phyloP scores from a whole-genome alignment of 2,113 vertebrate genomes.

The Cervus canadensis region DNA sequence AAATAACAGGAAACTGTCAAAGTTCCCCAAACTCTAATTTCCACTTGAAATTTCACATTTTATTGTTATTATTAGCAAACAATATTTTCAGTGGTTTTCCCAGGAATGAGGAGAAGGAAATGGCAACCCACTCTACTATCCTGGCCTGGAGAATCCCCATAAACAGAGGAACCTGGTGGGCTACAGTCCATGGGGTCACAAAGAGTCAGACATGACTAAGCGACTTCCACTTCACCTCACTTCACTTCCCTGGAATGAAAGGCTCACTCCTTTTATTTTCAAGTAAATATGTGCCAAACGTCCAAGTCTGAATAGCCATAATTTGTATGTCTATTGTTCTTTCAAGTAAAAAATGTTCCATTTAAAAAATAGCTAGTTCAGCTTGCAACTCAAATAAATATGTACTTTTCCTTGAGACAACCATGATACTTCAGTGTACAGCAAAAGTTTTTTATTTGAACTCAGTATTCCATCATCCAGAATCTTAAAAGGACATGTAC shows the following conservation, averaged over 20 bases:
- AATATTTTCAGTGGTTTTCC: not conserved
- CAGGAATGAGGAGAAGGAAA: not conserved
- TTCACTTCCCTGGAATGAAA: not conserved
- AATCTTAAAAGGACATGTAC: not conserved
- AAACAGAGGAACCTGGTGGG: not conserved
- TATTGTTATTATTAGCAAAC: not conserved
- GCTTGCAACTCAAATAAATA: not conserved
- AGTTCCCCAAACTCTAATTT: not conserved
- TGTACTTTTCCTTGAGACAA: not conserved
- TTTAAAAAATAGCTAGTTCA: not conserved
- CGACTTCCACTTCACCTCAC: not conserved
- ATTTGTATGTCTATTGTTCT: not conserved
- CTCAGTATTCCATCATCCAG: not conserved
- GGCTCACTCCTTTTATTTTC: not conserved
- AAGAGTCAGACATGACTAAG: not conserved
- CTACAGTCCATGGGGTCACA: not conserved
- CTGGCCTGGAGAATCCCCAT: not conserved
- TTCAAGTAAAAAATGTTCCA: not conserved
- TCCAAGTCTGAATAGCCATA: not conserved
- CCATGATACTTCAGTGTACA: not conserved
- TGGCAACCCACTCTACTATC: not conserved
- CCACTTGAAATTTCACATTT: not conserved
- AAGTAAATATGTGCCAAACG: not conserved
- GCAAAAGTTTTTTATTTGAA: not conserved
- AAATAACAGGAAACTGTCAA: not conserved